Percentiles rank a stretch among this genome's conserved stretches.
phyloP scores from a whole-genome alignment of 2,888 invertebrate species.

The Athripsodes cinereus region DNA sequence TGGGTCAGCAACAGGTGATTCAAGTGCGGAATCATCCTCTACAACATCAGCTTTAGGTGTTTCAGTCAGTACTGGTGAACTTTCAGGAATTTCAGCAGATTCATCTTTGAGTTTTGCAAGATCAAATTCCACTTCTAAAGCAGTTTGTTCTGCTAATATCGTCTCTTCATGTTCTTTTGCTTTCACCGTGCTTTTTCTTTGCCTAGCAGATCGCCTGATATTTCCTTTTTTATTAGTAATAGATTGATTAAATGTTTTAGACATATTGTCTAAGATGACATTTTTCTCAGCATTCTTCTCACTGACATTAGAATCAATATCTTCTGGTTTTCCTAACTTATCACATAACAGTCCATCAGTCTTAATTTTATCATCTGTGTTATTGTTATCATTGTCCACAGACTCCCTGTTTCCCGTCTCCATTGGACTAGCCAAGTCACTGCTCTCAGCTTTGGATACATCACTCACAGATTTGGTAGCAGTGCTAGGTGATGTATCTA shows the following conservation, averaged over 20 bases:
- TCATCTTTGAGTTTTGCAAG: slow-evolving; percentile 15
- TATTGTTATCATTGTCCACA: slow-evolving; percentile 25
- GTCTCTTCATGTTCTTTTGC: slow-evolving; percentile 29
- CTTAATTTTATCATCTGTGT: slow-evolving; percentile 20
- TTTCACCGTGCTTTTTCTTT: slow-evolving; percentile 41
- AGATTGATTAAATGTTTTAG: slow-evolving; percentile 49
- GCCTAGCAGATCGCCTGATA: slow-evolving; percentile 45
- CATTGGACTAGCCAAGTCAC: neutral
- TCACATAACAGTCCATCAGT: slow-evolving; percentile 18
- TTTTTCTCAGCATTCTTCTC: slow-evolving; percentile 53
- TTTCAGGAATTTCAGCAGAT: slow-evolving; percentile 7
- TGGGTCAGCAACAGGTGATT: slow-evolving; percentile 33
- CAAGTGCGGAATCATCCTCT: slow-evolving; percentile 29
- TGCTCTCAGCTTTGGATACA: neutral
- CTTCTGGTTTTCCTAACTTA: slow-evolving; percentile 26
- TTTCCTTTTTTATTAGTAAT: slow-evolving; percentile 35
- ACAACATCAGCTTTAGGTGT: slow-evolving; percentile 34
- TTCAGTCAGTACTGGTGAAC: slow-evolving; percentile 9
- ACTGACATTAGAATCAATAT: slow-evolving; percentile 32
- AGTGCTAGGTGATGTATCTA: neutral
- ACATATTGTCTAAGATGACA: slow-evolving; percentile 51
- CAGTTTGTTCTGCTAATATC: slow-evolving; percentile 21
- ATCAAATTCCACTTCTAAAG: slow-evolving; percentile 10
- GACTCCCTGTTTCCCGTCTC: slow-evolving; percentile 18
- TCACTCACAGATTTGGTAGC: neutral